Base-by-base conservation (phyloP, 2,888 invertebrate species). In the Andrena marginata region DNA sequence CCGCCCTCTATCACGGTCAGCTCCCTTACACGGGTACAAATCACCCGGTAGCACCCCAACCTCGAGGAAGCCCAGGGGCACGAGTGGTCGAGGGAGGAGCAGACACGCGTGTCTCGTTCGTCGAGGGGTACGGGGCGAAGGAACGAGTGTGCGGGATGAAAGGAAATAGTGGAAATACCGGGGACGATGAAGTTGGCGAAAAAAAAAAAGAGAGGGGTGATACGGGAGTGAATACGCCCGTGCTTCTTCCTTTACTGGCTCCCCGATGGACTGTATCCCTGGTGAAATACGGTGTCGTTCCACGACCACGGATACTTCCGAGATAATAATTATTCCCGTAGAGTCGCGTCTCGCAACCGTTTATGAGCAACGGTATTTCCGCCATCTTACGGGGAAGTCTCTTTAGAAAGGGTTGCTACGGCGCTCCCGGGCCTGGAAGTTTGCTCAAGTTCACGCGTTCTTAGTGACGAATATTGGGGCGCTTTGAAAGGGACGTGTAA, bases 1-100 rank as follows among this genome's bases (percentile, higher is more conserved):
- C 84, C 81, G 84, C 87, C 90, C 87, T 87, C 78, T 70, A 51
- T 79, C 59, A 69, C 82, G 84, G 67, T 77, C 82, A 82, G 65
- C 83, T 42, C 83, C 78, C 85, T 82, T 82, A 78, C 84, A 68
- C 76, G n/a, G 70, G 83, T 82, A 87, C 87, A 86, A 89, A 89
- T 90, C 89, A 89, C 86, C 75, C 73, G 23, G 35, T 29, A 64
- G 63, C 65, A 60, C 73, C 63, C 54, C 59, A 49, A 59, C 20
- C 62, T 29, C 49, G 62, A 10, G 16, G n/a, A 20, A 33, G 70
- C 13, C 20, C 26, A 31, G 48, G 20, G 48, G 33, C 51, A 13
- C 16, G 20, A 42, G 26, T 20, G 2, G 29, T 16, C 26, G 65
- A 70, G 33, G n/a, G 75, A 13, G 51, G 8, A 10, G 16, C 20